A percentile compares a stretch with the other conserved stretches of the same genome.
These are phyloP conservation scores for Epinephelus moara DNA, from an alignment of 2,113 vertebrate genomes.

Conservation along the genomic window DNA sequence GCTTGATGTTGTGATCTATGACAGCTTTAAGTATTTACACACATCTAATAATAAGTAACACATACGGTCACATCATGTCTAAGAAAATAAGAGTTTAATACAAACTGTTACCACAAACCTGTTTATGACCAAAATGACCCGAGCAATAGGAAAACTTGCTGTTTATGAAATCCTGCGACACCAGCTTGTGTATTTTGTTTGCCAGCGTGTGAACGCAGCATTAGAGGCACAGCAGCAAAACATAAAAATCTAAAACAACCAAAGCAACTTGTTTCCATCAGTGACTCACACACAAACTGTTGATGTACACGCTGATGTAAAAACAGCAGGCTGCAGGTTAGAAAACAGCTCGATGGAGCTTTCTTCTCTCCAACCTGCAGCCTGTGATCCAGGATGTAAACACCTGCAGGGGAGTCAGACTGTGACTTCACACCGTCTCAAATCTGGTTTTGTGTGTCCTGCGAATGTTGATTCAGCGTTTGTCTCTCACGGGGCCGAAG, in stretches of 20 bases:
- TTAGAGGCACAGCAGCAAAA: neutral
- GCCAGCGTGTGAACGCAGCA: neutral
- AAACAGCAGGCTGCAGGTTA: conserved; percentile 14
- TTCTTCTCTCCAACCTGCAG: neutral
- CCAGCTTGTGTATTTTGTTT: neutral
- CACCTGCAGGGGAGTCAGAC: conserved; percentile 41
- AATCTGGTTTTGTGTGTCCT: conserved; percentile 3
- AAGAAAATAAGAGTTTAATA: neutral
- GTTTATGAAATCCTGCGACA: neutral
- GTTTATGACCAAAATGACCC: neutral
- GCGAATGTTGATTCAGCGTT: conserved; percentile 30
- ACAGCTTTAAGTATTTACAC: no score
- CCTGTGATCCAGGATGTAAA: conserved; percentile 45
- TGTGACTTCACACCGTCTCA: neutral
- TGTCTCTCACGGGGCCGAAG: conserved; percentile 19
- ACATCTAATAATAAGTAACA: no score
- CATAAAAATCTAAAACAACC: neutral
- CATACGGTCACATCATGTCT: no score
- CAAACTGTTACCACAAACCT: neutral
- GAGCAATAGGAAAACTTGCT: neutral
- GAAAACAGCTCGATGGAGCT: conserved; percentile 19
- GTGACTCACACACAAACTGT: conserved; percentile 3
- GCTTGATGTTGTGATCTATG: no score
- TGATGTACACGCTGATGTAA: conserved; percentile 1
- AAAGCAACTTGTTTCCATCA: conserved; percentile 4